Evolutionary conservation across 2,888 invertebrate species (phyloP).

Genomic region (Rutpela maculata): DNA sequence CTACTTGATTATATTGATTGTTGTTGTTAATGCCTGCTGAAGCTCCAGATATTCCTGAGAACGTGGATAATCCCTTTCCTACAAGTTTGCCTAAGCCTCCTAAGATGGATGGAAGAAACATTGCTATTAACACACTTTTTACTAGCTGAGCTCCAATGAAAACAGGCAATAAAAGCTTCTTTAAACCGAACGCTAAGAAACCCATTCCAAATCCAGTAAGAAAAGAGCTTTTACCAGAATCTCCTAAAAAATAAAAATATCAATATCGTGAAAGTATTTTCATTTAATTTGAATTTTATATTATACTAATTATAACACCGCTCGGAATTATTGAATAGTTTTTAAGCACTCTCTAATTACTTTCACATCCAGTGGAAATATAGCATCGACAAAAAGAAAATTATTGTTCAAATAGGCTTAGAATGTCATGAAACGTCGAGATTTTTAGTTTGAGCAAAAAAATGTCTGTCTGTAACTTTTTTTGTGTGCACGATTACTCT

Average conservation of each 20-base stretch:
- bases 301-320: no score
- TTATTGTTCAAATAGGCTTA: no score
- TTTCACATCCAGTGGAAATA: no score
- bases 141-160: slow-evolving; percentile 88
- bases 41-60: slow-evolving; percentile 77
- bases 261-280: neutral
- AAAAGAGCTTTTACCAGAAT: slow-evolving; percentile 78
- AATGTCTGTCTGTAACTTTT: no score
- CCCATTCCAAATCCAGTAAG: slow-evolving; percentile 81
- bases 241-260: slow-evolving; percentile 28
- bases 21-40: slow-evolving; percentile 68
- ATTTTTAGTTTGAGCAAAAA: no score
- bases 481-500: no score
- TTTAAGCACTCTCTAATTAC: no score
- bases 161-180: slow-evolving; percentile 88
- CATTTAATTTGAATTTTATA: no score
- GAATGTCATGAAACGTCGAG: no score
- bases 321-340: no score
- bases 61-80: slow-evolving; percentile 84
- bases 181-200: slow-evolving; percentile 86
- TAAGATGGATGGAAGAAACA: slow-evolving; percentile 89
- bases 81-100: slow-evolving; percentile 89
- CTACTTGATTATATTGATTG: slow-evolving; percentile 73
- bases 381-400: no score
- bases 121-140: slow-evolving; percentile 87